Base-by-base conservation (phyloP, 92 coral and sea anemone genomes). In the Galaxea fascicularis region DNA sequence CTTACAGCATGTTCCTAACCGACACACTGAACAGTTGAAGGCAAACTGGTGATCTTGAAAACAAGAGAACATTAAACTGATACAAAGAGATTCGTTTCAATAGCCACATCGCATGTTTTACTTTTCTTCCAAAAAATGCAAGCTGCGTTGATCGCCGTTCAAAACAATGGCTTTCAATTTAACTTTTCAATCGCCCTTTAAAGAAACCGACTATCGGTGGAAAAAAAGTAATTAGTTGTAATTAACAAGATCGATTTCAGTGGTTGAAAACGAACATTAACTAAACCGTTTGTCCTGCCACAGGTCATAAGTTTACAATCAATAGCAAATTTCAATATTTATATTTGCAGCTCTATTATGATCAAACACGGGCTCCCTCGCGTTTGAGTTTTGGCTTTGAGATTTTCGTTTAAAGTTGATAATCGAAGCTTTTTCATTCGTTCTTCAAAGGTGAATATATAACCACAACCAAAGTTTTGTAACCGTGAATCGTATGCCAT, bases 141-240 rank as follows among this genome's bases (percentile, higher is more conserved):
- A 25, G 66, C 45, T 60, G n/a, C 41, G 56, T 64, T 83, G 49
- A 79, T 52, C 65, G 46, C 83, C 52, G 53, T 46, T 22, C 66
- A 83, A 83, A 49, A 73, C 81, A 83, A 73, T 74, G 65, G 70
- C 65, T 63, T 31, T 47, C 87, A 60, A 29, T 83, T 47, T 64
- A 73, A 51, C 30, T 74, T 73, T 66, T 75, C 81, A 75, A 45
- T 14, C 52, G 35, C 11, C 49, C 81, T 88, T 88, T 92, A 79
- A 92, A 89, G 95, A 80, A 89, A 77, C 95, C 98, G 95, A 90
- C 95, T 47, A 73, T 73, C 78, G 79, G 80, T 56, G 89, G 89
- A 87, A 89, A 82, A 54, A 66, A 62, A 76, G 84, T 92, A 87
- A 92, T 94, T 94, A 92, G 84, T 80, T 81, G 88, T 87, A 76